Evolutionary conservation across 2,797 vertebrate species (phyloP).

Genomic region (Acanthiza pusilla): DNA sequence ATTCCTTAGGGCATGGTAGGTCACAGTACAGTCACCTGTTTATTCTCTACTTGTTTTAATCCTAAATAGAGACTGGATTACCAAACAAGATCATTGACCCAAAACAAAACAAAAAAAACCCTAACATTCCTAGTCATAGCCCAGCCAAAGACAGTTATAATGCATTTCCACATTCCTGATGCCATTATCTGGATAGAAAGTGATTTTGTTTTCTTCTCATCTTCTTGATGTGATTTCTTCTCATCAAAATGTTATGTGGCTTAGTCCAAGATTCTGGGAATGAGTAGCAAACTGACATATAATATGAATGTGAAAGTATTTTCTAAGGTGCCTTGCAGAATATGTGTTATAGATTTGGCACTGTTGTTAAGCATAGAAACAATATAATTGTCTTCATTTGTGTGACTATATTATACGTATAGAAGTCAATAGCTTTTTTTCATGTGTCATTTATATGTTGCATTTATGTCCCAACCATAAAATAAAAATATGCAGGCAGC

Average conservation of each 20-base stretch:
- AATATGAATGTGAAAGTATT: not conserved
- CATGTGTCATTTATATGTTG: not conserved
- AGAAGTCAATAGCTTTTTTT: not conserved
- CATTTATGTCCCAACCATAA: not conserved
- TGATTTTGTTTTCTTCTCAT: not conserved
- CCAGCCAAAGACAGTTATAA: not conserved
- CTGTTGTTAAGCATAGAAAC: not conserved
- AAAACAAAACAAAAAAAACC: not conserved
- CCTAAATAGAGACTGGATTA: not conserved
- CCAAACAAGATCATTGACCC: not conserved
- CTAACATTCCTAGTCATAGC: not conserved
- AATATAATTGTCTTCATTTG: not conserved
- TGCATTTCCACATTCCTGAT: not conserved
- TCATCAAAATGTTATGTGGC: not conserved
- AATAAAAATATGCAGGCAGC: not conserved
- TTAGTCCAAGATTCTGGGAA: not conserved
- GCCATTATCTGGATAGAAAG: not conserved
- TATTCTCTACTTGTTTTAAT: not conserved
- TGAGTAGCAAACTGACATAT: not conserved
- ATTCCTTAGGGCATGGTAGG: not conserved
- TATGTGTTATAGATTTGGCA: not conserved
- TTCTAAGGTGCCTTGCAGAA: not conserved
- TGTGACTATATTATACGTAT: not conserved
- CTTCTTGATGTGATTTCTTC: not conserved
- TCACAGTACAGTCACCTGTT: not conserved